A percentile compares a stretch with the other conserved stretches of the same genome.
Evolutionary conservation across 1,140 invertebrate species (phyloP).

Genomic region (Eulimnadia texana): DNA sequence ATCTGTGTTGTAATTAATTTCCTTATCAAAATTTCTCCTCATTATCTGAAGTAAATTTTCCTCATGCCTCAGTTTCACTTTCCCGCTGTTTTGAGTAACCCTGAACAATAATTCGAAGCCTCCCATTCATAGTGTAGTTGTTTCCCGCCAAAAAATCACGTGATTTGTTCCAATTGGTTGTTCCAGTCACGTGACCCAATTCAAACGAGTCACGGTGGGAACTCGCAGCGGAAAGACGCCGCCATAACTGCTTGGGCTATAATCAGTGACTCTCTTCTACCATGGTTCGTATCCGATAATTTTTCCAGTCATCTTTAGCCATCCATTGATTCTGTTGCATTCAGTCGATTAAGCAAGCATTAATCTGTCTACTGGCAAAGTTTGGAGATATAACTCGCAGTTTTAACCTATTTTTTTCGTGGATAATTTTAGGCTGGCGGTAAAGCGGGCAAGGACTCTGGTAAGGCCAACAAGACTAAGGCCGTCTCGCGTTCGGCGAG

Average conservation of each 20-base stretch:
- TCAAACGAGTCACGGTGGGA: not conserved
- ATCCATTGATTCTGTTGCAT: not conserved
- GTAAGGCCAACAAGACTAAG: conserved; percentile 93
- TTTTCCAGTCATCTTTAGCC: not conserved
- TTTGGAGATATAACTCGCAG: conserved; percentile 25
- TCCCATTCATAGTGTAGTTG: too few relatives aligned
- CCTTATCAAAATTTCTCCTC: too few relatives aligned
- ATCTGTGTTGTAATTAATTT: too few relatives aligned
- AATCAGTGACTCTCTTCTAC: not conserved
- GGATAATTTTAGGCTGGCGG: conserved; percentile 61
- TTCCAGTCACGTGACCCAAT: not conserved
- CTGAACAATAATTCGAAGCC: too few relatives aligned
- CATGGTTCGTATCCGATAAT: not conserved
- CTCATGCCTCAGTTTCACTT: too few relatives aligned
- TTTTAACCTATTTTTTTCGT: conserved; percentile 7
- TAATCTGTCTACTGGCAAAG: conserved; percentile 27
- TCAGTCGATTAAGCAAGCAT: conserved; percentile 9
- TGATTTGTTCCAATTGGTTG: not conserved
- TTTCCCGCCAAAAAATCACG: too few relatives aligned
- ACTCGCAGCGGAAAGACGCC: not conserved
- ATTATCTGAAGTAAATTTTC: too few relatives aligned
- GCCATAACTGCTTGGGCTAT: not conserved
- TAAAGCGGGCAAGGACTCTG: conserved; percentile 99
- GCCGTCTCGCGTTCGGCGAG: conserved; percentile 94
- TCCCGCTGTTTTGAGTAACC: too few relatives aligned